Evolutionary conservation across 2,888 invertebrate genomes (phyloP), one percentile per base, ranked within the genome.

Genomic region (Parasteatoda lunata): DNA sequence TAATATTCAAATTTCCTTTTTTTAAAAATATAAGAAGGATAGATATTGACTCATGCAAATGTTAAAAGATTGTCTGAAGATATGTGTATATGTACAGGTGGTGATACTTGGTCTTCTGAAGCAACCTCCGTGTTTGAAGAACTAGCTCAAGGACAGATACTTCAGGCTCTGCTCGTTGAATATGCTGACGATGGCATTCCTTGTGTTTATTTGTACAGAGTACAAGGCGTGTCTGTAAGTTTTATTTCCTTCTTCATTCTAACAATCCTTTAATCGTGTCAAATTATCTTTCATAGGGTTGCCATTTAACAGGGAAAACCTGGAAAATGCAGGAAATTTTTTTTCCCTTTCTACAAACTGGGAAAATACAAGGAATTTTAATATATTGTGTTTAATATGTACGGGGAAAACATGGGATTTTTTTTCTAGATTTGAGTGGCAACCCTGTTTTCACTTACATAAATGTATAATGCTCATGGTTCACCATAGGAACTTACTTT

Each of bases 81-180:
- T 30, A 30, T 52, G 45, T 77, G 51, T 65, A 3, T 5, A 9
- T 15, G 15, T 69, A 11, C 11, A 92, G 91, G 91, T 72, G 91
- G 91, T 69, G 91, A 91, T 54, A 92, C 91, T 49, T 97, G 97
- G 96, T 94, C 94, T 90, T 93, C 94, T 89, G 96, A 96, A 91
- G 96, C 97, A 78, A 94, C 94, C 84, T 94, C 95, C 90, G 94
- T 95, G 90, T 95, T 98, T 92, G 95, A 95, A 90, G 95, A 95
- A 84, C 93, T 97, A 91, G 96, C 96, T 89, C 95, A 95, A 91
- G 96, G 96, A 87, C 95, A 96, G 92, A 94, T 97, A 91, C 94
- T 97, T 91, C 97, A 96, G 93, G 97, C 97, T 85, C 96, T 97
- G 93, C 95, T 98, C 89, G 95, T 95, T 90, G 96, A 95, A 90